A percentile compares a stretch with the other conserved stretches of the same genome.
Conservation (phyloP, 2,113 vertebrate genomes). For the Columbina picui region DNA sequence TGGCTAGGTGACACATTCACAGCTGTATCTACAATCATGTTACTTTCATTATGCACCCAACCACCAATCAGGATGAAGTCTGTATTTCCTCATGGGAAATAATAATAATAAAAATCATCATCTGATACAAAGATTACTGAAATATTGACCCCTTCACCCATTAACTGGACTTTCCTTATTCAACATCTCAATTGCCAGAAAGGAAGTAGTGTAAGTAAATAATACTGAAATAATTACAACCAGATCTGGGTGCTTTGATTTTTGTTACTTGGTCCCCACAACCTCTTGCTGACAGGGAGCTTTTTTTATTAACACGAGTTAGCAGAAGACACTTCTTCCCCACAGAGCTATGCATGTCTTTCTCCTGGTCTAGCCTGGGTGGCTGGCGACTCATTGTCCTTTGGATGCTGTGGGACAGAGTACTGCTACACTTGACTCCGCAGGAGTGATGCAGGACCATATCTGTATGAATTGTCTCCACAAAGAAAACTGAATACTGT, state of each 20-base stretch:
- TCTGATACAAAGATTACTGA: background rate
- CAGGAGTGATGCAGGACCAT: background rate
- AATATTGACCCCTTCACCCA: background rate
- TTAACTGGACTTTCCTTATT: background rate
- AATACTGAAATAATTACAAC: background rate
- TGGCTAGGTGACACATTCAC: background rate
- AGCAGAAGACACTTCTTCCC: background rate
- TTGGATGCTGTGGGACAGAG: background rate
- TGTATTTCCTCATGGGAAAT: background rate
- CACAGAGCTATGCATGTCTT: background rate
- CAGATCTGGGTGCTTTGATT: background rate
- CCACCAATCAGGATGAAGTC: background rate
- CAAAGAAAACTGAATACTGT: background rate
- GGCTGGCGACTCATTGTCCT: background rate
- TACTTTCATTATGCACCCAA: background rate
- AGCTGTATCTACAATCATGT: background rate
- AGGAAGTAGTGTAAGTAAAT: background rate
- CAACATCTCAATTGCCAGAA: background rate
- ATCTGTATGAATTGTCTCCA: background rate
- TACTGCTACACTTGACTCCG: background rate
- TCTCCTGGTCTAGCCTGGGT: background rate
- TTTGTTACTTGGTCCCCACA: background rate
- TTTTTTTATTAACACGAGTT: background rate
- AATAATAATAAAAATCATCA: background rate
- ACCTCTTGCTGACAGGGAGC: background rate